Base-by-base conservation (phyloP, 2,888 invertebrate genomes). In the Himalopsyche anomala region DNA sequence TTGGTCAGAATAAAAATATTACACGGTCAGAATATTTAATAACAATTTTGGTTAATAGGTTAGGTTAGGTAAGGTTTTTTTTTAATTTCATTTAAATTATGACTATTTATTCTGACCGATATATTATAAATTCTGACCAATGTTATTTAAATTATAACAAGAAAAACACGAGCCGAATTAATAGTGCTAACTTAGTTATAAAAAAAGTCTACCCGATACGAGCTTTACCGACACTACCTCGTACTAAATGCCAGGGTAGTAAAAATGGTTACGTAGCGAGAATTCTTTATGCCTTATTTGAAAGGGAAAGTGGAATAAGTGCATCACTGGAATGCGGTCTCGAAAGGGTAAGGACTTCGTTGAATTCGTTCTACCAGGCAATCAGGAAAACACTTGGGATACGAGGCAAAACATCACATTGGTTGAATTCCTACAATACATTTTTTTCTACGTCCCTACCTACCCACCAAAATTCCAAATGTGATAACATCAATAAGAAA, bases 271-370 rank as follows among this genome's bases (percentile, higher is more conserved):
- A 9, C 2, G 17, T 4, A 40, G 81, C 38, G 81, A 80, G 56
- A 38, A 40, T 45, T 74, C 74, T 38, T 36, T 4, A 51, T 15
- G 51, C 15, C 51, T 15, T 45, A 8, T 11, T 38, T 28, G 81
- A 86, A 85, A 86, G 83, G 84, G 84, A 85, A 86, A 86, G 83
- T 85, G 62, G 40, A 85, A 84, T 62, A 82, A 83, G 83, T 87
- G 87, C 86, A 86, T 87, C 79, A 79, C 80, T 89, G 89, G 90
- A 90, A 91, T 90, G 90, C 88, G 88, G 89, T 88, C 88, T 89
- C 88, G 90, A 91, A 91, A 91, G 91, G 91, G 91, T 91, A 91
- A 91, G 91, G 91, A 91, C 90, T 89, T 90, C 87, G 85, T 89
- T 90, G 91, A 91, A 91, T 91, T 91, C 90, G 90, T 88, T 84